A percentile compares a stretch with the other conserved stretches of the same genome.
Conservation (phyloP, 2,888 invertebrate species). For the Drosophila limbata region DNA sequence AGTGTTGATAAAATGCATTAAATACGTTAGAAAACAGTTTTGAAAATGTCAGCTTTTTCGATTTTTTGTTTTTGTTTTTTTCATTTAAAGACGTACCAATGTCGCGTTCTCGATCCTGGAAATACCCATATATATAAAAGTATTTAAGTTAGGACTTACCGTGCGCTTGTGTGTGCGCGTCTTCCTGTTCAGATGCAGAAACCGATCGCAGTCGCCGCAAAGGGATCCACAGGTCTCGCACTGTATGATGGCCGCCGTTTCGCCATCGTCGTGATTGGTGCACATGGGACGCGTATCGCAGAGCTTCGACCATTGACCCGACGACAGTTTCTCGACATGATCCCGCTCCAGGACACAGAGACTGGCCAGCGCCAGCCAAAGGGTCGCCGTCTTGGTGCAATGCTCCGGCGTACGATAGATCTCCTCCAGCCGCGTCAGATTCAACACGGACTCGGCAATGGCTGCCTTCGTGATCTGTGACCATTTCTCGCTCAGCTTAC, state of each 20-base stretch:
- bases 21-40: too few species aligned
- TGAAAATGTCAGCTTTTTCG: too few species aligned
- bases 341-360: conserved; percentile 96
- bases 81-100: too few species aligned
- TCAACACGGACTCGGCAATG: conserved; percentile 93
- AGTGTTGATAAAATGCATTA: too few species aligned
- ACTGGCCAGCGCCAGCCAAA: conserved; percentile 97
- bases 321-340: conserved; percentile 93
- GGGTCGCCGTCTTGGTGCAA: conserved; percentile 92
- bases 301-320: conserved; percentile 91
- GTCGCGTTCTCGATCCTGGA: too few species aligned
- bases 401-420: conserved; percentile 90
- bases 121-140: neutral
- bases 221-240: conserved; percentile 96
- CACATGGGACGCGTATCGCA: conserved; percentile 91
- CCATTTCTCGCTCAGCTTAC: conserved; percentile 94
- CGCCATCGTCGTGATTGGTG: conserved; percentile 98
- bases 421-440: conserved; percentile 93
- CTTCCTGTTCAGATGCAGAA: conserved; percentile 95
- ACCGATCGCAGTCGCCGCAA: conserved; percentile 98
- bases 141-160: conserved; percentile 66
- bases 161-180: conserved; percentile 93
- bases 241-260: conserved; percentile 96
- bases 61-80: too few species aligned
- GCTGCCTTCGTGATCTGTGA: conserved; percentile 94